Conservation (phyloP, 2,797 vertebrate genomes). For the Pangasius krempfi region DNA sequence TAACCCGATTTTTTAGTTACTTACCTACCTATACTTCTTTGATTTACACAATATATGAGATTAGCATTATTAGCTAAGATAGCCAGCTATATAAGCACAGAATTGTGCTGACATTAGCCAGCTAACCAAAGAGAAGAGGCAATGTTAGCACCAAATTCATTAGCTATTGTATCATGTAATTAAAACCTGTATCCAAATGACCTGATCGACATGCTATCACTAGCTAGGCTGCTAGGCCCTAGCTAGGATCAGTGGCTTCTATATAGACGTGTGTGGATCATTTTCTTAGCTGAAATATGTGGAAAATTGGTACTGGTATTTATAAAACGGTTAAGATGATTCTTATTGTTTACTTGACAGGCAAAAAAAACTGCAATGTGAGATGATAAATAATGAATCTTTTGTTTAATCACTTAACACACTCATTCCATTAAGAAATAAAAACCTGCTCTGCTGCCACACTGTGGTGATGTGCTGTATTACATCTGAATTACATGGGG, state of each 20-base stretch:
- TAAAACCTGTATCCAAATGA: background rate
- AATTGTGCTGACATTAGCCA: no score
- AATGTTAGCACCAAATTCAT: background rate
- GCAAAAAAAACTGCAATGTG: no score
- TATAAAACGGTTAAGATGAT: background rate
- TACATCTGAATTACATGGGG: background rate
- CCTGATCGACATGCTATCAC: background rate
- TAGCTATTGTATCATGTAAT: background rate
- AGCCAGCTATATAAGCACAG: background rate
- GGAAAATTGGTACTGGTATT: background rate
- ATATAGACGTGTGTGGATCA: background rate
- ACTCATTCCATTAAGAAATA: background rate
- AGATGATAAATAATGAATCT: background rate
- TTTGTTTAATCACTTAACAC: background rate
- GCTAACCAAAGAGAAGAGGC: no score
- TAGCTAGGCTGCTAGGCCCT: background rate
- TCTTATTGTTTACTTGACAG: background rate
- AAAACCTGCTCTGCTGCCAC: background rate
- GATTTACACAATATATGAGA: background rate
- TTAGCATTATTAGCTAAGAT: background rate
- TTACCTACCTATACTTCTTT: background rate
- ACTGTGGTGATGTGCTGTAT: background rate
- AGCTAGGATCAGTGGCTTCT: background rate
- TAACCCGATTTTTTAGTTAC: no score
- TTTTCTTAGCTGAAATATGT: background rate